A percentile compares a stretch with the other conserved stretches of the same genome.
Conservation (phyloP, 1,140 invertebrate species). For the Neelides sp. region DNA sequence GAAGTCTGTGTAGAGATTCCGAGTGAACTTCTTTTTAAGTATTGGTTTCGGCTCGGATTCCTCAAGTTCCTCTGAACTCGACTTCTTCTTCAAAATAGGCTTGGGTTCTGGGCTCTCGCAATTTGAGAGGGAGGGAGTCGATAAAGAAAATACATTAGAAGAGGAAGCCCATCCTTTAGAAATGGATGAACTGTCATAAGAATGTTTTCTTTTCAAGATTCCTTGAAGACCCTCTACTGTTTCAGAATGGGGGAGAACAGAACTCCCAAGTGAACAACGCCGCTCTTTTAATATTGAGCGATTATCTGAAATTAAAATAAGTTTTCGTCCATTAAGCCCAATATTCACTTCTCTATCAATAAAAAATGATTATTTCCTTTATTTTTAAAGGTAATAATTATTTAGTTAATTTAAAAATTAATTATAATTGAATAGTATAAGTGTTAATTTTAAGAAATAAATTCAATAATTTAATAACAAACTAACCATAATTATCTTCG, state of each 20-base stretch:
- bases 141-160: conserved; percentile 18
- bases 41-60: conserved; percentile 63
- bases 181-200: conserved; percentile 21
- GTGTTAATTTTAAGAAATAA: too few relatives aligned
- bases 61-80: conserved; percentile 56
- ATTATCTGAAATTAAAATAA: conserved; percentile 13
- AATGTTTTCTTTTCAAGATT: conserved; percentile 26
- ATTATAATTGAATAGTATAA: too few relatives aligned
- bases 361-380: too few relatives aligned
- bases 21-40: conserved; percentile 43
- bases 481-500: conserved; percentile 4
- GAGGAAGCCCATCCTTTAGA: conserved; percentile 11
- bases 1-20: conserved; percentile 15
- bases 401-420: not conserved
- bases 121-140: conserved; percentile 13
- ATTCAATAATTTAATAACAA: too few relatives aligned
- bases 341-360: not conserved
- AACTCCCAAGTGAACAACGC: conserved; percentile 32
- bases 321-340: too few relatives aligned
- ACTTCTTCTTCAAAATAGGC: conserved; percentile 73
- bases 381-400: not conserved
- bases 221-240: conserved; percentile 19
- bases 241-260: conserved; percentile 5
- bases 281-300: conserved; percentile 25
- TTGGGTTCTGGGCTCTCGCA: conserved; percentile 41